Percentiles rank a stretch among this genome's conserved stretches.
Evolutionary conservation across 2,113 vertebrate species (phyloP).

Genomic region (Potamarius usumacintae): DNA sequence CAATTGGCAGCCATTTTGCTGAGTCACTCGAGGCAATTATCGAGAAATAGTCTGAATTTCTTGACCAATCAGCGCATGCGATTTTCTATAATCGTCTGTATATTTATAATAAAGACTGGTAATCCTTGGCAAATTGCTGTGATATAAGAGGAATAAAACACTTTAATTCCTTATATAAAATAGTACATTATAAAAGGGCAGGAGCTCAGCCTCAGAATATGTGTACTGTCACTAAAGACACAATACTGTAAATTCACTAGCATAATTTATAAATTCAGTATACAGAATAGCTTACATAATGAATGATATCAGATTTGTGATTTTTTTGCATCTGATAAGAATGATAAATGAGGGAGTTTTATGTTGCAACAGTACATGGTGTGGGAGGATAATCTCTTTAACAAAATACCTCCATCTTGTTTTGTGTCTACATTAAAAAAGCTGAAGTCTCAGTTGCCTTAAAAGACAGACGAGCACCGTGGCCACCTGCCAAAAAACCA

Average conservation of each 20-base stretch:
- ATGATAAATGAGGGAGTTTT: slow-evolving; percentile 54
- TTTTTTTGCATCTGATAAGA: slow-evolving; percentile 53
- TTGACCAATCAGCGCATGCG: no score
- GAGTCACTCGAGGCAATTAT: no score
- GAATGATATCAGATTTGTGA: slow-evolving; percentile 40
- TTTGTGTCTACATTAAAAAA: slow-evolving; percentile 59
- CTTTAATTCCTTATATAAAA: background rate
- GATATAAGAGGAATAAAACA: no score
- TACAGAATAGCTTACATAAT: slow-evolving; percentile 38
- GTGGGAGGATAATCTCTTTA: slow-evolving; percentile 52
- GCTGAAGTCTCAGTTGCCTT: slow-evolving; percentile 52
- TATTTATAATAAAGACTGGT: background rate
- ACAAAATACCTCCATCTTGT: slow-evolving; percentile 60
- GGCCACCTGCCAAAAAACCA: slow-evolving; percentile 58
- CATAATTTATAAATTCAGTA: slow-evolving; percentile 39
- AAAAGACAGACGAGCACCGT: slow-evolving; percentile 51
- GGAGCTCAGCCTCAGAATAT: background rate
- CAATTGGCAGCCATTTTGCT: no score
- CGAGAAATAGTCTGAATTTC: no score
- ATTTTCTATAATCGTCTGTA: no score
- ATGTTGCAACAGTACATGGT: slow-evolving; percentile 49
- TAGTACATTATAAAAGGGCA: background rate
- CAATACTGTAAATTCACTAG: slow-evolving; percentile 26
- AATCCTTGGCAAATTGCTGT: background rate
- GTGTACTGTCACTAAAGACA: background rate